Evolutionary conservation across 2,888 invertebrate species (phyloP).

Genomic region (Cephus spinipes): DNA sequence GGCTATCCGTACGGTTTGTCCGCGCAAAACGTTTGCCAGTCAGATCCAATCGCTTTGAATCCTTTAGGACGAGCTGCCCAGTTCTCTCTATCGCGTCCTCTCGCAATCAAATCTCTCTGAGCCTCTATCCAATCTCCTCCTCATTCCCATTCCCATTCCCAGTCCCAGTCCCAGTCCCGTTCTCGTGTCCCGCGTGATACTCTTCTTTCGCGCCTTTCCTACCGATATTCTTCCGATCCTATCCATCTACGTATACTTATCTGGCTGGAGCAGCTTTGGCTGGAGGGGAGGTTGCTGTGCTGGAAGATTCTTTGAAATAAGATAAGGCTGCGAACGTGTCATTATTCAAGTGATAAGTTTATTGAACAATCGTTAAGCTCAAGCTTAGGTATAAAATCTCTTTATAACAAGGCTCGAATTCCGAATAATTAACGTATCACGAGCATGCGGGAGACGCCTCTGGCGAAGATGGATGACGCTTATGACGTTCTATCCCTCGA

Average conservation of each 20-base stretch:
- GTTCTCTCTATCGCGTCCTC: neutral
- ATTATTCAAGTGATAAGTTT: neutral
- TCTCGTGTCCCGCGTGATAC: neutral
- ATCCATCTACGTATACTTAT: neutral
- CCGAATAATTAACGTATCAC: slow-evolving; percentile 21
- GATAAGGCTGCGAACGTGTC: neutral
- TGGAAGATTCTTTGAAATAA: neutral
- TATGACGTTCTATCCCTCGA: neutral
- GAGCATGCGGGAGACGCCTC: neutral
- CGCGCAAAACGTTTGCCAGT: neutral
- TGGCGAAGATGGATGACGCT: slow-evolving; percentile 4
- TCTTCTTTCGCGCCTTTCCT: neutral
- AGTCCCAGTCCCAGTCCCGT: neutral
- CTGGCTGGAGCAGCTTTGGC: neutral
- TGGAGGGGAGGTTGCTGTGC: neutral
- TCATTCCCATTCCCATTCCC: neutral
- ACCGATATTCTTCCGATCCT: neutral
- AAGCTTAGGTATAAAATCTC: neutral
- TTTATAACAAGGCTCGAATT: neutral
- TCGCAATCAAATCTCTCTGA: neutral
- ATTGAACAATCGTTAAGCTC: neutral
- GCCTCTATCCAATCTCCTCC: neutral
- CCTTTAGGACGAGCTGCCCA: neutral
- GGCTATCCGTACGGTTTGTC: neutral
- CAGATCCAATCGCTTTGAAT: neutral